Evolutionary conservation across 2,797 vertebrate species (phyloP).

Genomic region (Poeciliopsis paucimaculata): DNA sequence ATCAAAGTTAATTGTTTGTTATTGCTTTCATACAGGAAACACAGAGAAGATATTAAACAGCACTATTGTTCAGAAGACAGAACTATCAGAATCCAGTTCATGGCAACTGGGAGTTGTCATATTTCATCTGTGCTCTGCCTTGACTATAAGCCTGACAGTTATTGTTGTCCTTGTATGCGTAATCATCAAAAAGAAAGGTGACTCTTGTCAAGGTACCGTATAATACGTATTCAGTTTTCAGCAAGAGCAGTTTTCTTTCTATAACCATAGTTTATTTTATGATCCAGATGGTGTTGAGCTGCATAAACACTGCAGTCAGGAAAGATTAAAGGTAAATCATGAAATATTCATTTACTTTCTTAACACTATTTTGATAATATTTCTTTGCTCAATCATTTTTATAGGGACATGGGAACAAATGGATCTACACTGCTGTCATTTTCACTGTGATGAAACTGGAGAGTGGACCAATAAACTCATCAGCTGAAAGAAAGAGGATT

Average conservation of each 20-base stretch:
- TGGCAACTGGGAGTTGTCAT: not conserved
- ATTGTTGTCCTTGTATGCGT: not conserved
- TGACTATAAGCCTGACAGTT: not conserved
- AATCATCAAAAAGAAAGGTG: not conserved
- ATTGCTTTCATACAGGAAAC: too few relatives aligned
- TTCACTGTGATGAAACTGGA: not conserved
- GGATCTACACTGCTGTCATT: not conserved
- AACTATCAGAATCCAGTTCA: not conserved
- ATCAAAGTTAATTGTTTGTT: too few relatives aligned
- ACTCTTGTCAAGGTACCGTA: not conserved
- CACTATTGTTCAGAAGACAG: too few relatives aligned
- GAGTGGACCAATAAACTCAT: not conserved
- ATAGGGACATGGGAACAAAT: not conserved
- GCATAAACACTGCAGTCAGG: not conserved
- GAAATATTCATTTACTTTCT: not conserved
- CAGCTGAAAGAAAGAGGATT: not conserved
- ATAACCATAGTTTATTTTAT: not conserved
- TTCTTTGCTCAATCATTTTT: not conserved
- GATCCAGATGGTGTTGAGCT: not conserved
- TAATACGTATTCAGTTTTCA: not conserved
- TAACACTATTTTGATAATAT: not conserved
- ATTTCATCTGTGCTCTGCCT: not conserved
- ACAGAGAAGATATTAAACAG: too few relatives aligned
- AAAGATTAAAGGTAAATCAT: not conserved
- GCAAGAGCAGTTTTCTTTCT: not conserved